Evolutionary conservation across 1,140 invertebrate genomes (phyloP).

Genomic region (Leptinotarsa undecemlineata): DNA sequence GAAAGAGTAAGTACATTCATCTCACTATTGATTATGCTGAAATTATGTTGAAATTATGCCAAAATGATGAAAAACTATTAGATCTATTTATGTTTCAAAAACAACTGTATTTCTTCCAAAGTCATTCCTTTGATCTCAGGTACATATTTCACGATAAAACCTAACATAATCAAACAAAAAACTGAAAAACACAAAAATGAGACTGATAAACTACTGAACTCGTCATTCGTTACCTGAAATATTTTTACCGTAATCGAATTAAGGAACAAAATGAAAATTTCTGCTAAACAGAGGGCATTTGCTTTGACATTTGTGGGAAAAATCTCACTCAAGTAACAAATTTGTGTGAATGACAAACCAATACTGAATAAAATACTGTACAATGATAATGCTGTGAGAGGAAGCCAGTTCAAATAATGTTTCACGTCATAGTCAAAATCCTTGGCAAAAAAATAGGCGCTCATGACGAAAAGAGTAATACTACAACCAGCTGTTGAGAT

Average conservation of each 20-base stretch:
- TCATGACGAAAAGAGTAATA: background rate
- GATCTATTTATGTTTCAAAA: conserved; percentile 3
- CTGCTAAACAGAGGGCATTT: background rate
- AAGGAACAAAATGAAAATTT: background rate
- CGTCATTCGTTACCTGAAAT: conserved; percentile 2
- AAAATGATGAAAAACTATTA: too few species aligned
- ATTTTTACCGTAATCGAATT: background rate
- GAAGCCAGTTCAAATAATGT: conserved; percentile 34
- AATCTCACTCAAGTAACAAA: conserved; percentile 14
- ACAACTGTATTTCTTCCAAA: conserved; percentile 45
- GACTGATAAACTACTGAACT: background rate
- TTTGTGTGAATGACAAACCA: conserved; percentile 2
- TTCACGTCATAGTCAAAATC: conserved; percentile 43
- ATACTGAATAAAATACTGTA: conserved; percentile 10
- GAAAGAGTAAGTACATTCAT: too few species aligned
- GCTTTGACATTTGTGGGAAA: conserved; percentile 22
- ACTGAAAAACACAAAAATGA: conserved; percentile 15
- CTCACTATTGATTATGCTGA: too few species aligned
- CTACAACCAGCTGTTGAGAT: background rate
- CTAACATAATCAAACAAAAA: background rate
- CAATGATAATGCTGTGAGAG: background rate
- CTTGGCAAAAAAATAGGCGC: background rate
- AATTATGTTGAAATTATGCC: too few species aligned
- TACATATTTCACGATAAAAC: conserved; percentile 7
- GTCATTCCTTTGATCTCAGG: conserved; percentile 14